Evolutionary conservation across 2,797 vertebrate species (phyloP).

Genomic region (Chelmon rostratus): DNA sequence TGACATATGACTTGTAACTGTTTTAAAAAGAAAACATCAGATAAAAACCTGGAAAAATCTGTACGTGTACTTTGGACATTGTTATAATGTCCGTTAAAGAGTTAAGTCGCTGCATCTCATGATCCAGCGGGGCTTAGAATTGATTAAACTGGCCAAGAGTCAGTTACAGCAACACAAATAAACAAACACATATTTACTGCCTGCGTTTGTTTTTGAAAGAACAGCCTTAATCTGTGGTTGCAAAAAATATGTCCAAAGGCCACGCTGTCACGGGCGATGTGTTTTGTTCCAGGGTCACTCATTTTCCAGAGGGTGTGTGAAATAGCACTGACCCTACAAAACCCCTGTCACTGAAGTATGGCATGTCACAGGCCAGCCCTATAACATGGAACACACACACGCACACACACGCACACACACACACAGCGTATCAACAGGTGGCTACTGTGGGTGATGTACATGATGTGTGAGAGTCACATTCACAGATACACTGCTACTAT

Average conservation of each 20-base stretch:
- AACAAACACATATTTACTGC: conserved; percentile 29
- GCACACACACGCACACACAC: conserved; percentile 18
- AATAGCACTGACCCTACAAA: conserved; percentile 81
- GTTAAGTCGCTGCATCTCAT: conserved; percentile 15
- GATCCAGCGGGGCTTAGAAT: conserved; percentile 13
- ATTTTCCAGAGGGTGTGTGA: conserved; percentile 82
- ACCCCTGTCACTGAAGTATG: conserved; percentile 77
- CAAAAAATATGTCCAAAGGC: conserved; percentile 45
- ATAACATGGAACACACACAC: conserved; percentile 61
- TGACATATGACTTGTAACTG: conserved; percentile 1
- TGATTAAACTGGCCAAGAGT: conserved; percentile 23
- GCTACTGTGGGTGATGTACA: conserved; percentile 33
- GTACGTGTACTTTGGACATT: not conserved
- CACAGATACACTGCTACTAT: conserved; percentile 6
- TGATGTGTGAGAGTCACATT: conserved; percentile 26
- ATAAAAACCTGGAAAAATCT: not conserved
- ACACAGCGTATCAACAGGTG: conserved; percentile 62
- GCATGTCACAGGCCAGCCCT: conserved; percentile 80
- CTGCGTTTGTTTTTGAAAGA: conserved; percentile 38
- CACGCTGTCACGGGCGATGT: conserved; percentile 29
- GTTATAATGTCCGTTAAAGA: conserved; percentile 6
- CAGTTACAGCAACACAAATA: conserved; percentile 22
- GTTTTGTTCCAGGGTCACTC: conserved; percentile 71
- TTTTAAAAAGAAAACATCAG: conserved; percentile 15
- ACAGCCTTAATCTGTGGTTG: not conserved